Conservation (phyloP, 2,797 vertebrate genomes). For the Gymnopithys bicolor region DNA sequence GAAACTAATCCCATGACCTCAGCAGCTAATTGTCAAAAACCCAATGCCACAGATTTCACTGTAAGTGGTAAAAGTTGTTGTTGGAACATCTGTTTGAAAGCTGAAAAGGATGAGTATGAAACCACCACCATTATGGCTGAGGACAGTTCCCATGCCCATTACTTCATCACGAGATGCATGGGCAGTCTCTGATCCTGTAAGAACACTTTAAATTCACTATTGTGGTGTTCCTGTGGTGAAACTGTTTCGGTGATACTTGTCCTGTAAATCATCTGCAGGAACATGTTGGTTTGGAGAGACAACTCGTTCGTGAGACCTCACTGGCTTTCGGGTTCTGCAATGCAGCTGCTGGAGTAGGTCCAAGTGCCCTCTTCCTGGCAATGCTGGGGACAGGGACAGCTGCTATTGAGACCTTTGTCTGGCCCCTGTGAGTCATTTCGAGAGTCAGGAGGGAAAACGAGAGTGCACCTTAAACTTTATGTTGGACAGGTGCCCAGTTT, state of each 20-base stretch:
- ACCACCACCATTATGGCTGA: not conserved
- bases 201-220: not conserved
- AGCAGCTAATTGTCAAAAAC: not conserved
- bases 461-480: not conserved
- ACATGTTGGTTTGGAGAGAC: not conserved
- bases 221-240: not conserved
- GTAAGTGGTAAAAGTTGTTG: not conserved
- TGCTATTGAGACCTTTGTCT: not conserved
- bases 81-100: not conserved
- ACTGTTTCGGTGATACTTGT: not conserved
- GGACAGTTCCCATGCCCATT: not conserved
- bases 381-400: not conserved
- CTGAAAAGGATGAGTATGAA: not conserved
- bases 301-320: not conserved
- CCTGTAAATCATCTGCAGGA: not conserved
- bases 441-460: not conserved
- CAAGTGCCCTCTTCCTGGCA: not conserved
- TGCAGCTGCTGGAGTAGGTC: not conserved
- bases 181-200: not conserved
- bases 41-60: rapidly evolving
- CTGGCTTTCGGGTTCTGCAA: rapidly evolving
- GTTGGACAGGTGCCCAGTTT: slow-evolving; percentile 10
- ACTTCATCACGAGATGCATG: not conserved
- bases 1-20: not conserved
- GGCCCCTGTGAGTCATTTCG: not conserved